Base-by-base conservation (phyloP, 2,888 invertebrate genomes). In the Nomada ruficornis region DNA sequence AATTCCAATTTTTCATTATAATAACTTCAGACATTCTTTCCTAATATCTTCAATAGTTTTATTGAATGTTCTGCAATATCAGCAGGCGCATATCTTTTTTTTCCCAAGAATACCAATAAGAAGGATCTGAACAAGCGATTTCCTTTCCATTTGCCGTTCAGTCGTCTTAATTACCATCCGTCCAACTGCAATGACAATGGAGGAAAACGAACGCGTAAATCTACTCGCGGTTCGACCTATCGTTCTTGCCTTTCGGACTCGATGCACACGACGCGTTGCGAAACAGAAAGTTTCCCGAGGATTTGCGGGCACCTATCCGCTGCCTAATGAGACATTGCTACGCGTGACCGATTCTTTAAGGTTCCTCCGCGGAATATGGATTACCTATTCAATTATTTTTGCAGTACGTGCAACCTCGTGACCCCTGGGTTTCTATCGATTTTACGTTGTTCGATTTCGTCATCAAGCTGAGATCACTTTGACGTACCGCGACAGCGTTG, bases 351-450 rank as follows among this genome's bases (percentile, higher is more conserved):
- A 86, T 86, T 77, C 82, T 75, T 85, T 85, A 83, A 70, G 86
- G 71, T 77, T 85, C 85, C 85, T 54, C 85, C 88, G 72, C 73
- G 86, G 84, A 87, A 88, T 85, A 86, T 83, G 84, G 84, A 89
- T 89, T 89, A 86, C 82, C 82, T 85, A 82, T 84, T 83, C 86
- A 83, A 88, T 85, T 74, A 72, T 50, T 55, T 54, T 11, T 36
- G 67, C 76, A 50, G 72, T 62, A 52, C 44, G 13, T 57, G 47
- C 60, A 77, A 62, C 57, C n/a, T 7, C 20, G 55, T 20, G 52
- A 59, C 20, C 69, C 59, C 13, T 42, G 36, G 55, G 36, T 36
- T 54, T 65, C 70, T 77, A 57, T 67, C 23, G 15, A 59, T 69
- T 10, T 54, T 59, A 23, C 52, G 20, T 42, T 44, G 70, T 13